Base-by-base conservation (phyloP, 2,113 vertebrate genomes). In the Pituophis catenifer region DNA sequence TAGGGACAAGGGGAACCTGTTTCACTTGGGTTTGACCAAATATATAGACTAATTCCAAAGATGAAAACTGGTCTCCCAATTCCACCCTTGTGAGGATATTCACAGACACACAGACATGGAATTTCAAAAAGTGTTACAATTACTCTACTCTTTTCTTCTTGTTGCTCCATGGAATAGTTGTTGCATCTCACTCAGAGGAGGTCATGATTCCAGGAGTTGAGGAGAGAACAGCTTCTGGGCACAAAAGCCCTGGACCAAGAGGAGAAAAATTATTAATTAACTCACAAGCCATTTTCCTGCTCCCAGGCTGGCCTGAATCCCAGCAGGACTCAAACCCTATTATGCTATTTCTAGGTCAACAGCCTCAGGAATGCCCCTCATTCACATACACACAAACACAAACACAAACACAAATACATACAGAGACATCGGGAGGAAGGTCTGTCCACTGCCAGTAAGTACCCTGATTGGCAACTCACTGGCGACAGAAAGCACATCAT, bases 1-100 rank as follows among this genome's bases (percentile, higher is more conserved):
- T 81, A 94, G 91, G 88, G 91, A 94, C 93, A 90, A 65, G 91
- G 75, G 91, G 88, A 94, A 94, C 93, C 93, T 94, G 93, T 94
- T 94, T 90, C 26, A 9, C 88, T 58, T 87, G 57, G 65, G 75
- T 65, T 90, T 93, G 57, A 86, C 75, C 93, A 89, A 50, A 29
- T 55, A 86, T 55, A 55, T 90, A 26, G 2, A 86, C 70, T 86
- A 65, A 48, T 88, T 86, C 29, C 62, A 62, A 53, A 58, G 15
- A 44, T 65, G 33, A 24, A 50, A 92, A 59, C 44, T 38, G 75
- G 55, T 21, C 89, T 65, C 17, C 58, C 89, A 62, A 54, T 62
- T 65, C 86, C 81, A 86, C 48, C 3, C n/a, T n/a, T 86, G 55
- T 59, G 87, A 89, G 53, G 3, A 29, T 59, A n/a, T 11, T 13